Conservation (phyloP, 2,888 invertebrate species). For the Troides oblongomaculatus region DNA sequence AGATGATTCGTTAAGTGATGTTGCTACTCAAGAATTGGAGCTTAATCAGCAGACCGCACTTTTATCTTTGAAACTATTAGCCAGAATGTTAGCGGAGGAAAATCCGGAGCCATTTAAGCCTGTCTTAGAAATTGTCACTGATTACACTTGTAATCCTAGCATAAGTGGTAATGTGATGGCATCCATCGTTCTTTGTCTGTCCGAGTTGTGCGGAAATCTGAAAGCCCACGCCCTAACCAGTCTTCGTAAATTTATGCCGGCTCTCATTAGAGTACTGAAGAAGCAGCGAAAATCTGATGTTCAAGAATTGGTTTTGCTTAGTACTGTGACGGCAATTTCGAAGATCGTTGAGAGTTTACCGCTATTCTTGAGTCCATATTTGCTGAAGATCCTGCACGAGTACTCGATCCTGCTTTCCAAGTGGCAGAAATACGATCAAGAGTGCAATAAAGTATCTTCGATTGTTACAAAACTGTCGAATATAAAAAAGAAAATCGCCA, state of each 20-base stretch:
- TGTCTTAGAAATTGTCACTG: conserved; percentile 84
- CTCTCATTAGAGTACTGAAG: conserved; percentile 83
- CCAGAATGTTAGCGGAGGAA: conserved; percentile 84
- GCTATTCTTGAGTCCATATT: conserved; percentile 91
- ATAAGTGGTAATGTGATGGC: conserved; percentile 84
- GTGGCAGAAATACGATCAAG: conserved; percentile 72
- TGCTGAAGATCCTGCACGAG: conserved; percentile 85
- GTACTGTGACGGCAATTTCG: conserved; percentile 88
- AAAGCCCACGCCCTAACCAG: conserved; percentile 87
- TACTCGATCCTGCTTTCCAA: conserved; percentile 80
- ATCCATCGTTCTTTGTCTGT: conserved; percentile 87
- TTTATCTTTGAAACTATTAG: conserved; percentile 90
- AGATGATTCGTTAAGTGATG: conserved; percentile 49
- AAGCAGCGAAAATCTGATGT: conserved; percentile 80
- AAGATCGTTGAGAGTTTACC: conserved; percentile 91
- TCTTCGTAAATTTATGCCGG: conserved; percentile 90
- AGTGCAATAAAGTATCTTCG: conserved; percentile 72
- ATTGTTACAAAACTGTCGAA: conserved; percentile 80
- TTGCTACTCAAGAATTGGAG: conserved; percentile 80
- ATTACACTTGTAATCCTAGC: conserved; percentile 75
- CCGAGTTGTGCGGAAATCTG: conserved; percentile 87
- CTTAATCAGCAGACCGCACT: conserved; percentile 90
- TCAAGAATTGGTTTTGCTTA: conserved; percentile 83
- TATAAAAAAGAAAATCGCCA: conserved; percentile 84
- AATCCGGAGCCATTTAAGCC: conserved; percentile 85